Conservation (phyloP, 2,113 vertebrate genomes). For the Anoura caudifer region DNA sequence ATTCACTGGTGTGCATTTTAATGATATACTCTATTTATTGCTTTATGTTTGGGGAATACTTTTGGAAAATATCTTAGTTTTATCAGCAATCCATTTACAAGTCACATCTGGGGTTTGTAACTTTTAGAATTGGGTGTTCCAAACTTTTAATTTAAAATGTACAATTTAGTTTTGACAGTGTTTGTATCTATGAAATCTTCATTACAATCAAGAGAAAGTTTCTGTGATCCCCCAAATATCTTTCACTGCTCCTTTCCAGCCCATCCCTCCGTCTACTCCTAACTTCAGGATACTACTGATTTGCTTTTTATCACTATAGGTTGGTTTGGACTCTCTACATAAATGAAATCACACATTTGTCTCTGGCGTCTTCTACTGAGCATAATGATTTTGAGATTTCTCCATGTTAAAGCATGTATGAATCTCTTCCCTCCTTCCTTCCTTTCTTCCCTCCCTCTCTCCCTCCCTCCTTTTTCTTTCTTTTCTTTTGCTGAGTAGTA, state of each 20-base stretch:
- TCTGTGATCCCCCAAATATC: not conserved
- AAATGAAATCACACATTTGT: not conserved
- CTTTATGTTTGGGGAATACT: not conserved
- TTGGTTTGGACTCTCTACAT: not conserved
- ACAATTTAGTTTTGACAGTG: not conserved
- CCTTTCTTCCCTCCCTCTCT: not conserved
- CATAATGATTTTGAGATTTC: not conserved
- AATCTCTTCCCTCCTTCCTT: not conserved
- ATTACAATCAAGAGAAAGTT: not conserved
- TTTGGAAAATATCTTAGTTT: conserved; percentile 1
- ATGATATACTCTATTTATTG: not conserved
- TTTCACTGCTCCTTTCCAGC: not conserved
- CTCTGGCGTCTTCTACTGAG: not conserved
- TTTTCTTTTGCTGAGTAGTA: not conserved
- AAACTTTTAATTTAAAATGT: conserved; percentile 9
- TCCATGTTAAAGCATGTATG: not conserved
- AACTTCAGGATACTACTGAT: not conserved
- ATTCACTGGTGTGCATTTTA: not conserved
- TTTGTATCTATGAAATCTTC: not conserved
- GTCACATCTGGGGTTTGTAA: not conserved
- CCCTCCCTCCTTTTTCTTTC: too few species aligned
- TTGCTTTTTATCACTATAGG: not conserved
- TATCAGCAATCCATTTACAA: not conserved
- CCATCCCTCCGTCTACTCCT: not conserved
- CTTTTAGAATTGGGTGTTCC: not conserved